Percentiles rank a stretch among this genome's conserved stretches.
These are phyloP conservation scores for Clavelina lepadiformis DNA, from an alignment of 23 tunicate genomes.

Conservation along the genomic window DNA sequence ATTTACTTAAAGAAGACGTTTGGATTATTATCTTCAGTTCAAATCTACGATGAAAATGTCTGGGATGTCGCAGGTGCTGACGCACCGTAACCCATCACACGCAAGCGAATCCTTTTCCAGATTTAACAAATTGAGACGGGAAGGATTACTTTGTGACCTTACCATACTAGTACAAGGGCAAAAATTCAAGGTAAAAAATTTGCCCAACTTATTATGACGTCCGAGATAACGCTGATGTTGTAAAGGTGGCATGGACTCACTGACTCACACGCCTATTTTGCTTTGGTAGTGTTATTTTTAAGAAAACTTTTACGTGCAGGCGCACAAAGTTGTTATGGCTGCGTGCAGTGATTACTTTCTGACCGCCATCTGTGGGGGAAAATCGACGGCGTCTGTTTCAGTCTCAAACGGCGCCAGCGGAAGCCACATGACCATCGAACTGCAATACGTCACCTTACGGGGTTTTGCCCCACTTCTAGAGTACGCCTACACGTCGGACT, in stretches of 20 bases:
- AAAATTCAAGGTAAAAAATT: conserved; percentile 81
- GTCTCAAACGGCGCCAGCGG: conserved; percentile 24
- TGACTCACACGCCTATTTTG: too few relatives aligned
- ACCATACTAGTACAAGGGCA: conserved; percentile 90
- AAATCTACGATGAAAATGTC: conserved; percentile 87
- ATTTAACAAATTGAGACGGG: conserved; percentile 61
- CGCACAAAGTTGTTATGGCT: conserved; percentile 95
- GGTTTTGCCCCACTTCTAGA: conserved; percentile 93
- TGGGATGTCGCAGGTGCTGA: conserved; percentile 56
- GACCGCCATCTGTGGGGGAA: conserved; percentile 75
- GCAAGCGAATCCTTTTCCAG: conserved; percentile 54
- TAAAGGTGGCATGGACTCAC: too few relatives aligned
- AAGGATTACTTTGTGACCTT: conserved; percentile 81
- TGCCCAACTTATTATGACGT: too few relatives aligned
- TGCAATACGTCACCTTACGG: conserved; percentile 77
- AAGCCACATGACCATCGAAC: conserved; percentile 74
- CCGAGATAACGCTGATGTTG: too few relatives aligned
- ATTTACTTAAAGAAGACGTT: too few relatives aligned
- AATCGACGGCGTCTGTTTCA: conserved; percentile 59
- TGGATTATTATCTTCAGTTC: neutral
- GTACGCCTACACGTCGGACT: conserved; percentile 88
- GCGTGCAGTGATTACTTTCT: conserved; percentile 87
- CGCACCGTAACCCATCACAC: conserved; percentile 65
- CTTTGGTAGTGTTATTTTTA: neutral
- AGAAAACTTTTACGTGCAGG: conserved; percentile 28